A percentile compares a stretch with the other conserved stretches of the same genome.
Conservation (phyloP, 2,888 invertebrate species). For the Lasius platythorax region DNA sequence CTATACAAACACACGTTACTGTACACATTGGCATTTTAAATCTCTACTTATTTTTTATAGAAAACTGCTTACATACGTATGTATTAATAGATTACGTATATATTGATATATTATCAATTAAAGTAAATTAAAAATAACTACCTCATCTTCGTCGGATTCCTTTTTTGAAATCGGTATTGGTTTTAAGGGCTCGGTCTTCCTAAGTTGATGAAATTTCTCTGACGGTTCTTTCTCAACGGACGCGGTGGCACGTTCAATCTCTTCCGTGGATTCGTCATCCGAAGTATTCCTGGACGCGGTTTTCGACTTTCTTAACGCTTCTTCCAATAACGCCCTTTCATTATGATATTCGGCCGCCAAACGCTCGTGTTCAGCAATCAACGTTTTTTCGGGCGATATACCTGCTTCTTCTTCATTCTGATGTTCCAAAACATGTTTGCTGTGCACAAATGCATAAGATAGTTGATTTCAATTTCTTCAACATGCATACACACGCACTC, state of each 20-base stretch:
- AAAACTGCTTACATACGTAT: not conserved
- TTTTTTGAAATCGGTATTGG: constrained; percentile 66
- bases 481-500: not conserved
- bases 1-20: not conserved
- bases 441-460: constrained; percentile 39
- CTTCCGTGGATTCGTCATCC: constrained; percentile 31
- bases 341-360: constrained; percentile 82
- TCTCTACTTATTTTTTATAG: not conserved
- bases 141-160: constrained; percentile 76
- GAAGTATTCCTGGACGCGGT: constrained; percentile 56
- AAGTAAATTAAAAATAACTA: constrained; percentile 42
- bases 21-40: not conserved
- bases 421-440: constrained; percentile 76
- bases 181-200: constrained; percentile 53
- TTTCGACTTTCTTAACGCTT: constrained; percentile 79
- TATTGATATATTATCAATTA: not conserved
- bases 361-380: constrained; percentile 81
- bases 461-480: not conserved
- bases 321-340: constrained; percentile 83
- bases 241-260: constrained; percentile 15
- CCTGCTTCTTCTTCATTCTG: constrained; percentile 66
- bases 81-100: not conserved
- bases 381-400: constrained; percentile 50
- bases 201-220: constrained; percentile 23
- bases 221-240: not conserved